Conservation (phyloP, 2,797 vertebrate genomes). For the Epinephelus malabaricus region DNA sequence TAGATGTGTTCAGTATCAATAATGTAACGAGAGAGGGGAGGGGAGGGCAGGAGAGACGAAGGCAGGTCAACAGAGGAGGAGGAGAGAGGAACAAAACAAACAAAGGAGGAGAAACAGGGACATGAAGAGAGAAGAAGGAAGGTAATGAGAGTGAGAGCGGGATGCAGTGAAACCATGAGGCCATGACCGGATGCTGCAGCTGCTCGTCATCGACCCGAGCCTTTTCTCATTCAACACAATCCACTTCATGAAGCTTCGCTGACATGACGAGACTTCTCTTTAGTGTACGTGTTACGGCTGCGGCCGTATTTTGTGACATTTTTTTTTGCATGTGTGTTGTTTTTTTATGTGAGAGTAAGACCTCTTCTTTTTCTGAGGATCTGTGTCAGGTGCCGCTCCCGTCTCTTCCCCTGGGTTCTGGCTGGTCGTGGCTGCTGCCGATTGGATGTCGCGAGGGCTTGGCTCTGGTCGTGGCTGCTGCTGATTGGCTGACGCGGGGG, state of each 20-base stretch:
- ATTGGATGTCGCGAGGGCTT: too few relatives aligned
- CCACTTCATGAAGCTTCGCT: slow-evolving; percentile 36
- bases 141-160: neutral
- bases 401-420: too few relatives aligned
- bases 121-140: neutral
- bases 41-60: too few relatives aligned
- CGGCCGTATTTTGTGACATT: too few relatives aligned
- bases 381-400: too few relatives aligned
- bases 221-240: slow-evolving; percentile 19
- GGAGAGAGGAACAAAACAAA: neutral
- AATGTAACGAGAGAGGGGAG: slow-evolving; percentile 49
- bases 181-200: slow-evolving; percentile 16
- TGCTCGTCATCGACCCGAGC: slow-evolving; percentile 23
- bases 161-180: slow-evolving; percentile 25
- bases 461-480: too few relatives aligned
- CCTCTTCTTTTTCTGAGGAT: too few relatives aligned
- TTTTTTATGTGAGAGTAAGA: too few relatives aligned
- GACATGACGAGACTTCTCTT: slow-evolving; percentile 15
- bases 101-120: slow-evolving; percentile 1
- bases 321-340: too few relatives aligned
- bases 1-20: slow-evolving; percentile 56
- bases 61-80: neutral
- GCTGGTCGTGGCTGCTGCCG: too few relatives aligned
- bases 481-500: too few relatives aligned
- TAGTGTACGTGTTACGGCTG: neutral